These are phyloP conservation scores for Xyliphius kryptos DNA, from an alignment of 2,113 vertebrate genomes.

Conservation along the genomic window DNA sequence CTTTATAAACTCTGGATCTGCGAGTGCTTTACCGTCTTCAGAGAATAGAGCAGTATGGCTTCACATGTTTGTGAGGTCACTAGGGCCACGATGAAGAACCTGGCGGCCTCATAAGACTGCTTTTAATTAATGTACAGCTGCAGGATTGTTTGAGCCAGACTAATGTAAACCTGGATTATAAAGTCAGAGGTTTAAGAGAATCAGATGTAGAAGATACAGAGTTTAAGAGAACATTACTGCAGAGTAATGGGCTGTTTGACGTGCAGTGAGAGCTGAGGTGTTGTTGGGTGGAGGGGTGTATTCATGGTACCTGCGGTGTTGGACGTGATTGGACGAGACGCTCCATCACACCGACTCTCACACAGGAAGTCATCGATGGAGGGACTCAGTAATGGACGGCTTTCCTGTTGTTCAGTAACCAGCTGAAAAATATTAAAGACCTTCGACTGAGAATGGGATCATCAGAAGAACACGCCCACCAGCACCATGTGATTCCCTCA, in stretches of 20 bases:
- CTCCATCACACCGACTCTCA: constrained; percentile 89
- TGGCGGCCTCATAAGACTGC: too few relatives aligned
- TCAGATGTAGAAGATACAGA: too few relatives aligned
- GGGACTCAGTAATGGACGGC: constrained; percentile 92
- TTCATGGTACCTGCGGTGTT: constrained; percentile 83
- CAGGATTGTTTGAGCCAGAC: too few relatives aligned
- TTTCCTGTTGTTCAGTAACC: constrained; percentile 98
- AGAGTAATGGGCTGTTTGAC: too few relatives aligned
- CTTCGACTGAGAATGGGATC: constrained; percentile 23
- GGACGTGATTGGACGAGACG: constrained; percentile 86
- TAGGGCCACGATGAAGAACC: too few relatives aligned
- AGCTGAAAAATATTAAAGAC: constrained; percentile 78
- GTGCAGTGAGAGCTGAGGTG: not conserved
- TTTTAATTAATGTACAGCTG: too few relatives aligned
- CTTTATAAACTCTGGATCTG: constrained; percentile 1
- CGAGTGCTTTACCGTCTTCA: not conserved
- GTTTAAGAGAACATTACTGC: too few relatives aligned
- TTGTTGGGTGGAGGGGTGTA: not conserved
- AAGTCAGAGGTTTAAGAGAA: too few relatives aligned
- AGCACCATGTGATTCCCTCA: too few relatives aligned
- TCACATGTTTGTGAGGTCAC: too few relatives aligned
- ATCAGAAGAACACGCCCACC: not conserved
- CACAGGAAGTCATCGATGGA: constrained; percentile 98
- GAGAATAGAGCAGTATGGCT: not conserved
- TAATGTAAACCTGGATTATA: too few relatives aligned